Evolutionary conservation across 2,888 invertebrate genomes (phyloP).

Genomic region (Drosophila mimetica): DNA sequence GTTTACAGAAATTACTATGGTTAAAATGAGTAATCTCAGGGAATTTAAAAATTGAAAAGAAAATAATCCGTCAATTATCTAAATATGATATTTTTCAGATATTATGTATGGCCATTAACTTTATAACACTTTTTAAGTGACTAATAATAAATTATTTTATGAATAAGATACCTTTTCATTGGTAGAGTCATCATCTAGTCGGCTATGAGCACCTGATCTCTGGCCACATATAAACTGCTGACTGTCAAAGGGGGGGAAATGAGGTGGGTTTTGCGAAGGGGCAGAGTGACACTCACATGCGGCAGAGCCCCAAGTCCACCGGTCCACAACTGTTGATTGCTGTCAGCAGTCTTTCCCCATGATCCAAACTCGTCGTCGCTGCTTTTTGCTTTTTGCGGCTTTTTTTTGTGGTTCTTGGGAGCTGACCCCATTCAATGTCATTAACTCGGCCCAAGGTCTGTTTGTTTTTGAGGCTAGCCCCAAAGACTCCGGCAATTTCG

Average conservation of each 20-base stretch:
- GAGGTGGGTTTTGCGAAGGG: slow-evolving; percentile 5
- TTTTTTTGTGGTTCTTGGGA: slow-evolving; percentile 26
- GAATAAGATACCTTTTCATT: neutral
- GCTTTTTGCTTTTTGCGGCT: slow-evolving; percentile 14
- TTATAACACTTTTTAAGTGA: too few relatives aligned
- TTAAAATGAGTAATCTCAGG: neutral
- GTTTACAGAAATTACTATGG: neutral
- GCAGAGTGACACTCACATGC: slow-evolving; percentile 59
- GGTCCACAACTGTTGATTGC: slow-evolving; percentile 57
- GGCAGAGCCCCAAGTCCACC: slow-evolving; percentile 35
- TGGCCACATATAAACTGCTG: slow-evolving; percentile 48
- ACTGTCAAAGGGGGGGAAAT: slow-evolving; percentile 23
- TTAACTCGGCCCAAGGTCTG: slow-evolving; percentile 77
- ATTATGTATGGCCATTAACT: too few relatives aligned
- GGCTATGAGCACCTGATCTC: slow-evolving; percentile 8
- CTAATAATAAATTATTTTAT: too few relatives aligned
- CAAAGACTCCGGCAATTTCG: slow-evolving; percentile 56
- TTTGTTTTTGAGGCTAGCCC: slow-evolving; percentile 57
- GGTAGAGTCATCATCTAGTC: slow-evolving; percentile 10
- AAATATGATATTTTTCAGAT: too few relatives aligned
- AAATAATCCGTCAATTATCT: too few relatives aligned
- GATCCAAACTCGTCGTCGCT: slow-evolving; percentile 33
- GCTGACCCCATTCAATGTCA: slow-evolving; percentile 80
- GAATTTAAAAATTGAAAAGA: too few relatives aligned
- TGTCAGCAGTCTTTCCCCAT: slow-evolving; percentile 64